phyloP scores from a whole-genome alignment of 2,797 vertebrate species.

The Anas bahamensis region DNA sequence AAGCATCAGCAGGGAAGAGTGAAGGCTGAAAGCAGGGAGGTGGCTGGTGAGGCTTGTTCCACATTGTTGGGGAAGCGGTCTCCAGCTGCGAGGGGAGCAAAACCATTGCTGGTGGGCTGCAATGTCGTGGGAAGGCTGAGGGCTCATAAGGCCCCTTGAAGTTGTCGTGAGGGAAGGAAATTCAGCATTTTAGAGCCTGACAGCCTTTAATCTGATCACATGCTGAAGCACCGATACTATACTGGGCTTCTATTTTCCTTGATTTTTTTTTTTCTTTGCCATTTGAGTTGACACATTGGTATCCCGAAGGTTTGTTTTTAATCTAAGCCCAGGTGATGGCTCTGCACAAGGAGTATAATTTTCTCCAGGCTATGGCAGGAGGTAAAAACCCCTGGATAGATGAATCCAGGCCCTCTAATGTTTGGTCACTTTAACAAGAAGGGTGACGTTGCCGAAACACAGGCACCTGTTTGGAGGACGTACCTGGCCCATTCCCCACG shows the following conservation, averaged over 20 bases:
- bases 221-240: background rate
- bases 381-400: background rate
- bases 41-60: background rate
- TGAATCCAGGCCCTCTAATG: background rate
- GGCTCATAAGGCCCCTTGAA: background rate
- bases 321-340: background rate
- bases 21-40: background rate
- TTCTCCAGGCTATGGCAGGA: background rate
- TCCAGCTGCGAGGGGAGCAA: background rate
- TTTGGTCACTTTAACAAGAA: background rate
- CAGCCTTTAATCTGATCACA: background rate
- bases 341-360: background rate
- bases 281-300: background rate
- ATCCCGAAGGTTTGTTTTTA: background rate
- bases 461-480: background rate
- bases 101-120: background rate
- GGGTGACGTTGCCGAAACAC: rapidly evolving
- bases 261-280: background rate
- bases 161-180: background rate
- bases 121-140: background rate
- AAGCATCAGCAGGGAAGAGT: background rate
- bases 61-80: background rate
- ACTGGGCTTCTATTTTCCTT: background rate
- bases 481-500: rapidly evolving
- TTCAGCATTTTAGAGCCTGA: background rate